Evolutionary conservation across 2,113 vertebrate genomes (phyloP).

Genomic region (Rhinolophus ferrumequinum): DNA sequence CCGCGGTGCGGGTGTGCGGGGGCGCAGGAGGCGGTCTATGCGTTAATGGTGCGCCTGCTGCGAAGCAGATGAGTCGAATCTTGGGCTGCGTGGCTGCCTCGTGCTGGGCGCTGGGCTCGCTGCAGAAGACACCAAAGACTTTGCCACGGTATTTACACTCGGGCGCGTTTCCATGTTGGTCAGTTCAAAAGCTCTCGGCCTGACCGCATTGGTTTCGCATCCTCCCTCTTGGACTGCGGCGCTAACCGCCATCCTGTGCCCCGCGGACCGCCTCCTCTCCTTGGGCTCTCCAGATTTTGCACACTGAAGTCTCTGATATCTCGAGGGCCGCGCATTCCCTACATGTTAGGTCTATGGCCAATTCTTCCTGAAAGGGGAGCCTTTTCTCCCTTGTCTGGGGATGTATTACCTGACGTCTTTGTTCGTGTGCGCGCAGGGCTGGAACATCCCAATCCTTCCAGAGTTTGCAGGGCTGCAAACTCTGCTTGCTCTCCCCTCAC

Average conservation of each 20-base stretch:
- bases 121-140: background rate
- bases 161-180: background rate
- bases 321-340: no score
- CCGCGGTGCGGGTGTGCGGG: rapidly evolving
- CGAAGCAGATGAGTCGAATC: no score
- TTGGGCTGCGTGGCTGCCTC: background rate
- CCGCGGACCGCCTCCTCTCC: rapidly evolving
- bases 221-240: background rate
- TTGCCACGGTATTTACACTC: background rate
- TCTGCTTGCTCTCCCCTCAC: no score
- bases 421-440: background rate
- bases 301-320: background rate
- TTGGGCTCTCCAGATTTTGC: no score
- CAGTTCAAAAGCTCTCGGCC: background rate
- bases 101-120: background rate
- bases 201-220: background rate
- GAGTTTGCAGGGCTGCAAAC: background rate
- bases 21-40: background rate
- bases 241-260: background rate
- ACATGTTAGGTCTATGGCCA: background rate
- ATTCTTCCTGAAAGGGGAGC: background rate
- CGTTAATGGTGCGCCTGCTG: no score
- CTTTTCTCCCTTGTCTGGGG: background rate
- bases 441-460: no score
- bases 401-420: no score